A percentile compares a stretch with the other conserved stretches of the same genome.
phyloP scores from a whole-genome alignment of 2,888 invertebrate genomes.

The Drepanosiphum platanoidis region DNA sequence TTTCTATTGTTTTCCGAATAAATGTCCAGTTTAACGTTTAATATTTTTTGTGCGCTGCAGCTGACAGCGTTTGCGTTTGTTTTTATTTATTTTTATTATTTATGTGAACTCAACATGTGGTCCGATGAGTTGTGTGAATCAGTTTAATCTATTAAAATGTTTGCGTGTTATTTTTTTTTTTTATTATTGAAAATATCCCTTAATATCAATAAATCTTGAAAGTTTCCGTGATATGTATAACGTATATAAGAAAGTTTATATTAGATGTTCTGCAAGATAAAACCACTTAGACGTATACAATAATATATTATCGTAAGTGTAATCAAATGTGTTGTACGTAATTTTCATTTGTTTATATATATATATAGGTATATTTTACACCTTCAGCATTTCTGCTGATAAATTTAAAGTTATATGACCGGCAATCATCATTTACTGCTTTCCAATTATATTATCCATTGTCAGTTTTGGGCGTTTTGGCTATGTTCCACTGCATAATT shows the following conservation, averaged over 20 bases:
- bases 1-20: neutral
- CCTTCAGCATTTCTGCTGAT: neutral
- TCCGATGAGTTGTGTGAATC: conserved; percentile 21
- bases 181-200: conserved; percentile 14
- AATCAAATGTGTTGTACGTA: neutral
- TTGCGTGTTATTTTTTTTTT: conserved; percentile 5
- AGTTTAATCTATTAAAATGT: conserved; percentile 22
- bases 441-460: neutral
- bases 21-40: conserved; percentile 1
- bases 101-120: conserved; percentile 36
- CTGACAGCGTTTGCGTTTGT: neutral
- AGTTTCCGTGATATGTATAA: neutral
- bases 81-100: neutral
- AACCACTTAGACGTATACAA: neutral
- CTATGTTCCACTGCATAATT: neutral
- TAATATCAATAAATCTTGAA: conserved; percentile 31
- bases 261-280: neutral
- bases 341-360: neutral
- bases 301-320: neutral
- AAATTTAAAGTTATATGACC: neutral
- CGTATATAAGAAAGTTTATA: neutral
- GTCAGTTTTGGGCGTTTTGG: neutral
- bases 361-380: neutral
- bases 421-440: neutral
- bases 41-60: neutral